Percentiles rank a stretch among this genome's conserved stretches.
phyloP scores from a whole-genome alignment of 2,113 vertebrate genomes.

The Catagonus wagneri region DNA sequence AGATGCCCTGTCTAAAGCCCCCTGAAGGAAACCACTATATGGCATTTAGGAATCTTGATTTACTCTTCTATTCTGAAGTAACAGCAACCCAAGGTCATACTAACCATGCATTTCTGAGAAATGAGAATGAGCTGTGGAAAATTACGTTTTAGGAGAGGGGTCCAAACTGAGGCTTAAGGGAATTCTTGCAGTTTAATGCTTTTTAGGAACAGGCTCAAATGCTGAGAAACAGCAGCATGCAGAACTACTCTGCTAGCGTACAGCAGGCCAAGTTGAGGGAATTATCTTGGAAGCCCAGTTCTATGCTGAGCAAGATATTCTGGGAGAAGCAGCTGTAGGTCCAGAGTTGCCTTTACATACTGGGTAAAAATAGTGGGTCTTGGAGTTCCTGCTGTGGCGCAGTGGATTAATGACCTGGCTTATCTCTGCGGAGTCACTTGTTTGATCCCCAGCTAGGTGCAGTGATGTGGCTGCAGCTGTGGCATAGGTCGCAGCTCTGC shows the following conservation, averaged over 20 bases:
- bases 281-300: slow-evolving; percentile 35
- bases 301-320: background rate
- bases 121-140: slow-evolving; percentile 63
- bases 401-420: too few relatives aligned
- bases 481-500: too few relatives aligned
- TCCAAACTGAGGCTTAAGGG: slow-evolving; percentile 43
- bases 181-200: slow-evolving; percentile 43
- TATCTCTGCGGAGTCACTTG: too few relatives aligned
- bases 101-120: slow-evolving; percentile 65
- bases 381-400: background rate
- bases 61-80: slow-evolving; percentile 49
- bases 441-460: too few relatives aligned
- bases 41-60: slow-evolving; percentile 45
- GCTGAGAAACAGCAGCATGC: slow-evolving; percentile 45
- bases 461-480: too few relatives aligned
- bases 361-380: slow-evolving; percentile 20
- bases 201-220: slow-evolving; percentile 55
- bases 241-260: slow-evolving; percentile 25
- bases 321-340: background rate
- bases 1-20: slow-evolving; percentile 13
- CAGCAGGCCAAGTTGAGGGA: background rate
- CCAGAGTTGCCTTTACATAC: background rate
- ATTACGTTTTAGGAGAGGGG: slow-evolving; percentile 58
- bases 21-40: slow-evolving; percentile 28
- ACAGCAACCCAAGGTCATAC: slow-evolving; percentile 42